Base-by-base conservation (phyloP, 2,113 vertebrate species). In the Saccopteryx leptura region DNA sequence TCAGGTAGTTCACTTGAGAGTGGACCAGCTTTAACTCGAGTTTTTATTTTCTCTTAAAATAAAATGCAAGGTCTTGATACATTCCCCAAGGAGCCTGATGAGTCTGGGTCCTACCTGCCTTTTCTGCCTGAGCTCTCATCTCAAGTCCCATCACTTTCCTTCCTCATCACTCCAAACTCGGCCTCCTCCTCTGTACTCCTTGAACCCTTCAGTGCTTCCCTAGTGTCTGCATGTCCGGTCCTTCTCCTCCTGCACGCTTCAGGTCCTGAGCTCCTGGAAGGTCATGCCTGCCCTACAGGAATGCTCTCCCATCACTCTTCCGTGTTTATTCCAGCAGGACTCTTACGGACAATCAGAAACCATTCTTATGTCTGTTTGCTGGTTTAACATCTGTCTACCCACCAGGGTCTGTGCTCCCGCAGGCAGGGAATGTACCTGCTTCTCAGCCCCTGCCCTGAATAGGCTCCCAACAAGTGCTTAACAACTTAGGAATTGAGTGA, bases 151-250 rank as follows among this genome's bases (percentile, higher is more conserved):
- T 56, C 61, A 39, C 9, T 33, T 4, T 54, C 9, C 15, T 9
- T 11, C 23, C 4, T 39, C 58, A n/a, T 2, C 8, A 19, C 54
- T 50, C 46, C 7, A 26, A 33, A 56, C 13, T 50, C 26, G 9
- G 1, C 0, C 0, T 21, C 15, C 14, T 60, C 48, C 19, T 85
- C 5, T 15, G 5, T 1, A 1, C 11, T 5, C 24, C 75, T 71
- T n/a, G 2, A 54, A 39, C 1, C 19, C 9, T 52, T 50, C n/a
- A 2, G 0, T 0, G 3, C 31, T 69, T 33, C 15, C 9, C 60
- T 75, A 4, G 5, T 33, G 17, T 65, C 0, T 15, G 9, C 2
- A 2, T 18, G 9, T 46, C 80, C 71, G 46, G 56, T 85, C 68
- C 71, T 74, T 11, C 31, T 33, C 26, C 17, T 8, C 26, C 15